These are phyloP conservation scores for Planiliza haematocheilus DNA, from an alignment of 2,113 vertebrate genomes.

Conservation along the genomic window DNA sequence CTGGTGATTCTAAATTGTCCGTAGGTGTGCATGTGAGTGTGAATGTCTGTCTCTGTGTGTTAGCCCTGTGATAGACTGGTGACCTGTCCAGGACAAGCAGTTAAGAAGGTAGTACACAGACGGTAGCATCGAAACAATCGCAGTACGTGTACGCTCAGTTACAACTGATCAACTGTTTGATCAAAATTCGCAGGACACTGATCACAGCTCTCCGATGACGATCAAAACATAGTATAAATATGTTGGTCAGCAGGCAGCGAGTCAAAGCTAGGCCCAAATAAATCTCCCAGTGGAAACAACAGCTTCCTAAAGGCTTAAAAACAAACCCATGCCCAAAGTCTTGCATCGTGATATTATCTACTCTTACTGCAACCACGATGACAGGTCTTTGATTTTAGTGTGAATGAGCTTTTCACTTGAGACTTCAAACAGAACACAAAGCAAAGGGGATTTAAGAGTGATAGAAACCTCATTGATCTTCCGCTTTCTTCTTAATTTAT, in stretches of 20 bases:
- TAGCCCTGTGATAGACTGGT: too few relatives aligned
- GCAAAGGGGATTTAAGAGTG: constrained; percentile 79
- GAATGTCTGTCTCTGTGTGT: too few relatives aligned
- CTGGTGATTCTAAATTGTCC: too few relatives aligned
- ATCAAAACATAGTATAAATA: constrained; percentile 26
- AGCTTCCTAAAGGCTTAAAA: constrained; percentile 60
- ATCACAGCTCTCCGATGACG: constrained; percentile 9
- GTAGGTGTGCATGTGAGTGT: too few relatives aligned
- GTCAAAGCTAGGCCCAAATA: constrained; percentile 27
- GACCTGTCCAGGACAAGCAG: too few relatives aligned
- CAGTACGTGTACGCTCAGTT: too few relatives aligned
- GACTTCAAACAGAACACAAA: constrained; percentile 85
- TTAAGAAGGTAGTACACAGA: too few relatives aligned
- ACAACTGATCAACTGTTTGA: background rate
- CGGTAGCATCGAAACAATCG: too few relatives aligned
- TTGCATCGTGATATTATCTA: constrained; percentile 72
- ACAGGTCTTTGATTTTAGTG: constrained; percentile 81
- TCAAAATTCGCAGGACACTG: background rate
- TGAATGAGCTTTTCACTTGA: constrained; percentile 74
- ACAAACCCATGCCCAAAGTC: constrained; percentile 54
- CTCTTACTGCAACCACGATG: constrained; percentile 70
- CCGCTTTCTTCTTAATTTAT: constrained; percentile 84
- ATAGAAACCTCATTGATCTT: constrained; percentile 81
- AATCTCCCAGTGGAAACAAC: constrained; percentile 50
- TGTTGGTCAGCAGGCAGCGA: constrained; percentile 39